Conservation (phyloP, 2,888 invertebrate species). For the Syrista parreyssii region DNA sequence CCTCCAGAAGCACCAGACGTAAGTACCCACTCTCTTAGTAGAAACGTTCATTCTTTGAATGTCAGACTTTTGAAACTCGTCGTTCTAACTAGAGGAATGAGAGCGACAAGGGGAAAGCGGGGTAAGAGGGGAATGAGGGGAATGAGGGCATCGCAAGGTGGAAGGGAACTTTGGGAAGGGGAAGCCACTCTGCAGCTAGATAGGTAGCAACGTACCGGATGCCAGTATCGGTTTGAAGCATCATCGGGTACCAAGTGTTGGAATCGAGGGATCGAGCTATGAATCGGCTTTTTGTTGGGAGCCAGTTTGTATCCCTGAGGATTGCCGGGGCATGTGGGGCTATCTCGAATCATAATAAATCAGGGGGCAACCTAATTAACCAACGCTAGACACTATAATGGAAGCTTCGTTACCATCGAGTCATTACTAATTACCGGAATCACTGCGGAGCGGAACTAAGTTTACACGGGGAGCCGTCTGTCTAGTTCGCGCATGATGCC, state of each 20-base stretch:
- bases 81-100: background rate
- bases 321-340: slow-evolving; percentile 22
- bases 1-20: slow-evolving; percentile 28
- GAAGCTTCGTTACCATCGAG: slow-evolving; percentile 53
- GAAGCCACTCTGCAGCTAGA: background rate
- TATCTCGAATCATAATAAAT: slow-evolving; percentile 53
- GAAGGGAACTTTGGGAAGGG: no score
- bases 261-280: slow-evolving; percentile 19
- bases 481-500: no score
- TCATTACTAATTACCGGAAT: slow-evolving; percentile 53
- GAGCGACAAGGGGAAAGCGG: background rate
- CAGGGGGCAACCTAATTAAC: slow-evolving; percentile 58
- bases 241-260: slow-evolving; percentile 22
- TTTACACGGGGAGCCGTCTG: background rate
- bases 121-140: no score
- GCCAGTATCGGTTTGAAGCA: slow-evolving; percentile 31
- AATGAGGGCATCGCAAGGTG: no score
- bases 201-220: slow-evolving; percentile 26
- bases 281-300: slow-evolving; percentile 18
- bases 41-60: background rate
- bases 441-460: slow-evolving; percentile 5
- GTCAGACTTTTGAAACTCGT: no score
- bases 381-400: slow-evolving; percentile 51
- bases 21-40: no score
- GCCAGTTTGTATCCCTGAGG: slow-evolving; percentile 8